Conservation (phyloP, 2,113 vertebrate species). For the Atlantisia rogersi region DNA sequence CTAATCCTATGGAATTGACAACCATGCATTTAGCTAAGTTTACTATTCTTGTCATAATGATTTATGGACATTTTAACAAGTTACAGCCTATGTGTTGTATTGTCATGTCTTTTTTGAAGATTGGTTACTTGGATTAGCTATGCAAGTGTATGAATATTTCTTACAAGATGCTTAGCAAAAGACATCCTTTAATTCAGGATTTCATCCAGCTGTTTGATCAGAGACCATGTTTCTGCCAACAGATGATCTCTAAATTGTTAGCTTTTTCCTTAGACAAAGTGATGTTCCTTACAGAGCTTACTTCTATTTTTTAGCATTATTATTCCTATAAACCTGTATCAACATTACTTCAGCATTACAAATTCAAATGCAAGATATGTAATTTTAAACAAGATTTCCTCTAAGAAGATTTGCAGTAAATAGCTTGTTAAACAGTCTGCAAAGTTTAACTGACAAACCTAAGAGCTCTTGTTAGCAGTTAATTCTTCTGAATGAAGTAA, state of each 20-base stretch:
- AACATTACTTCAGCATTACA: neutral
- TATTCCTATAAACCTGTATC: neutral
- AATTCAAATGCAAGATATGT: slow-evolving; percentile 7
- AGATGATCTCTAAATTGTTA: neutral
- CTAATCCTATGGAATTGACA: slow-evolving; percentile 60
- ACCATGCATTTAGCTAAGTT: slow-evolving; percentile 34
- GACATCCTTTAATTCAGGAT: slow-evolving; percentile 17
- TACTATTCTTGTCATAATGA: slow-evolving; percentile 53
- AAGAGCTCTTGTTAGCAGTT: neutral
- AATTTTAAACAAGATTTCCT: slow-evolving; percentile 43
- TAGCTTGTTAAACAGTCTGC: slow-evolving; percentile 4
- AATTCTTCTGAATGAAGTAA: slow-evolving; percentile 10
- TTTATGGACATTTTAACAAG: slow-evolving; percentile 29
- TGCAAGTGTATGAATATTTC: neutral
- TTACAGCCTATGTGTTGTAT: neutral
- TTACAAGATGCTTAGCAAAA: slow-evolving; percentile 30
- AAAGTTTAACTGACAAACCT: slow-evolving; percentile 22
- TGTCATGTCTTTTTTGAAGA: slow-evolving; percentile 53
- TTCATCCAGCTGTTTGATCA: slow-evolving; percentile 21
- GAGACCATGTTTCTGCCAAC: neutral
- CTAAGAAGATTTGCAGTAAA: slow-evolving; percentile 34
- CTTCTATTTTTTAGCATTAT: neutral
- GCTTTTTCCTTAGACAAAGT: neutral
- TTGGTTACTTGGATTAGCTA: slow-evolving; percentile 45
- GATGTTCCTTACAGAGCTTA: neutral